Conservation (phyloP, 2,888 invertebrate species). For the Euspilapteryx auroguttella region DNA sequence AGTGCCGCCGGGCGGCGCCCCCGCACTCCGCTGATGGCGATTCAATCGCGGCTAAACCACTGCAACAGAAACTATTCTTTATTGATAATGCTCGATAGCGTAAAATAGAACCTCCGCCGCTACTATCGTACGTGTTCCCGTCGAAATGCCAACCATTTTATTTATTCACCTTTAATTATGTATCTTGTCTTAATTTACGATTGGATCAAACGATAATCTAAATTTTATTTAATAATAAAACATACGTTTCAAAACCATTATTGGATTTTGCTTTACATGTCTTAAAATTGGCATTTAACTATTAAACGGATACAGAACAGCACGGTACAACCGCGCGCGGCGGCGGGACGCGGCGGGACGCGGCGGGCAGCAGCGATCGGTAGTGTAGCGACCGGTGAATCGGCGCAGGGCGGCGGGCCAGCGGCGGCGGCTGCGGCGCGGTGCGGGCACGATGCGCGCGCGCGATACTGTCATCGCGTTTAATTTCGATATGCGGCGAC, state of each 20-base stretch:
- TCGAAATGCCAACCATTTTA: slow-evolving; percentile 62
- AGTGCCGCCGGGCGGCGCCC: slow-evolving; percentile 35
- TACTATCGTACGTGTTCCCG: slow-evolving; percentile 55
- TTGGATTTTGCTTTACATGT: slow-evolving; percentile 51
- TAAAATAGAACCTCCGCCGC: slow-evolving; percentile 51
- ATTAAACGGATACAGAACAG: too few species aligned
- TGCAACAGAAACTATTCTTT: slow-evolving; percentile 57
- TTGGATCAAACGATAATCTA: slow-evolving; percentile 62
- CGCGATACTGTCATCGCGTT: slow-evolving; percentile 51
- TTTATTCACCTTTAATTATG: slow-evolving; percentile 62
- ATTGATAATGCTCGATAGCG: slow-evolving; percentile 52
- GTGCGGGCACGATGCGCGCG: slow-evolving; percentile 1
- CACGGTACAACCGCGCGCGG: too few species aligned
- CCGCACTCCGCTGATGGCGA: slow-evolving; percentile 54
- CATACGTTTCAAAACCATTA: slow-evolving; percentile 54
- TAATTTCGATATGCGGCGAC: slow-evolving; percentile 53
- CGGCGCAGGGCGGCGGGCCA: slow-evolving; percentile 16
- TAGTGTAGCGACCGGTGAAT: slow-evolving; percentile 38
- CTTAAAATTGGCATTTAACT: slow-evolving; percentile 26
- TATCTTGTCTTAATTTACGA: slow-evolving; percentile 64
- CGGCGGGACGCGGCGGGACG: too few species aligned
- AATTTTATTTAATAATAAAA: slow-evolving; percentile 55
- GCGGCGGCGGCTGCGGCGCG: slow-evolving; percentile 10
- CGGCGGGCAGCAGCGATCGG: too few species aligned
- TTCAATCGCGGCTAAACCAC: slow-evolving; percentile 59